A percentile compares a stretch with the other conserved stretches of the same genome.
Evolutionary conservation across 2,797 vertebrate species (phyloP).

Genomic region (Enteromius fasciolatus): DNA sequence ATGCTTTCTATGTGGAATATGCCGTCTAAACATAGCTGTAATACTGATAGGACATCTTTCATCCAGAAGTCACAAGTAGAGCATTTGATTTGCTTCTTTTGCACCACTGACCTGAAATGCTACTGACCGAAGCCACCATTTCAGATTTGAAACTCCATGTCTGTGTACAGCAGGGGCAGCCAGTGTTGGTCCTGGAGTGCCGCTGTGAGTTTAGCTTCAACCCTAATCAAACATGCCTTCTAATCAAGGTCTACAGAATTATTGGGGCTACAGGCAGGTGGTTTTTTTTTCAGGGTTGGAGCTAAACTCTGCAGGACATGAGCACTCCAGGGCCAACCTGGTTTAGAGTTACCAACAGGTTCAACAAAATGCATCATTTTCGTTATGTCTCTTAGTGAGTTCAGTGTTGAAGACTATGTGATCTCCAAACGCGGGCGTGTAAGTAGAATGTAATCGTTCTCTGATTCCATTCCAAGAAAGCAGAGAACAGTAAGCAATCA

Average conservation of each 20-base stretch:
- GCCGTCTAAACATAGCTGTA: conserved; percentile 34
- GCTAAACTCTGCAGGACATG: no score
- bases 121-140: conserved; percentile 24
- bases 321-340: no score
- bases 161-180: background rate
- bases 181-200: no score
- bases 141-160: conserved; percentile 14
- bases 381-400: background rate
- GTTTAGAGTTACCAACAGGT: conserved; percentile 16
- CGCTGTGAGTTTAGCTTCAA: no score
- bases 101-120: conserved; percentile 22
- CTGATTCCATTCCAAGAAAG: conserved; percentile 30
- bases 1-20: conserved; percentile 35
- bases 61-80: background rate
- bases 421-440: conserved; percentile 1
- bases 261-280: no score
- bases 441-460: conserved; percentile 19
- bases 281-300: no score
- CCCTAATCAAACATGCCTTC: no score
- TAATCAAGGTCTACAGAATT: no score
- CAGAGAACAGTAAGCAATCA: conserved; percentile 22
- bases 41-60: conserved; percentile 50
- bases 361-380: conserved; percentile 15
- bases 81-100: conserved; percentile 12
- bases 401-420: conserved; percentile 15